Evolutionary conservation across 1,140 invertebrate genomes (phyloP).

Genomic region (Protaetia brevitarsis): DNA sequence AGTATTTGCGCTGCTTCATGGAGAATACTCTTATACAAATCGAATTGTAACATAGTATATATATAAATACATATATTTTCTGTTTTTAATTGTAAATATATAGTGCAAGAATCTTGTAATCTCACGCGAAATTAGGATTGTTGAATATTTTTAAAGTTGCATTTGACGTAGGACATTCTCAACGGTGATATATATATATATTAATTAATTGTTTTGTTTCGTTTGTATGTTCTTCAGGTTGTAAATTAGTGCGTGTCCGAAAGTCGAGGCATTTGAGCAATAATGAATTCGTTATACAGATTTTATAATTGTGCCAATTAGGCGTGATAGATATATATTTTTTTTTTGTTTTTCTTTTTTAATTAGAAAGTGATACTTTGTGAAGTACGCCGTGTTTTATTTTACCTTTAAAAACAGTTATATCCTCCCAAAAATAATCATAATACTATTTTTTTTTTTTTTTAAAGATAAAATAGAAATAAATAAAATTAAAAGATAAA

Average conservation of each 20-base stretch:
- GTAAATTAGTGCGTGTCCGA: conserved; percentile 1
- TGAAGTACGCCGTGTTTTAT: too few species aligned
- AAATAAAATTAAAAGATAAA: too few species aligned
- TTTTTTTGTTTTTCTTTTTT: too few species aligned
- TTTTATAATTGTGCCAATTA: conserved; percentile 17
- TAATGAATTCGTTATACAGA: neutral
- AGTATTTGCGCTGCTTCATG: conserved; percentile 2
- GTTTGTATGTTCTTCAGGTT: conserved; percentile 7
- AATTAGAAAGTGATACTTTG: too few species aligned
- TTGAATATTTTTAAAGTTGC: conserved; percentile 7
- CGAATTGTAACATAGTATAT: neutral
- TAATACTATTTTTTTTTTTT: too few species aligned
- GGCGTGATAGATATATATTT: conserved; percentile 3
- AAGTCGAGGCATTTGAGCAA: neutral
- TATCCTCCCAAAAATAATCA: too few species aligned
- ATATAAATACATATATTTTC: neutral
- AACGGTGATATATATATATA: conserved; percentile 13
- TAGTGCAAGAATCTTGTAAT: neutral
- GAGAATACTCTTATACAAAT: conserved; percentile 3
- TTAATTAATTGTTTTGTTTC: conserved; percentile 16
- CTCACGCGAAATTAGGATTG: conserved; percentile 4
- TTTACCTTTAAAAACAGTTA: too few species aligned
- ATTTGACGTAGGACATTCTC: neutral
- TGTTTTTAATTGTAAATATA: neutral
- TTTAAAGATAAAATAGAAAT: too few species aligned